Percentiles rank a stretch among this genome's conserved stretches.
These are phyloP conservation scores for Macrostomum lignano DNA, from an alignment of 1,140 invertebrate genomes.

Conservation along the genomic window DNA sequence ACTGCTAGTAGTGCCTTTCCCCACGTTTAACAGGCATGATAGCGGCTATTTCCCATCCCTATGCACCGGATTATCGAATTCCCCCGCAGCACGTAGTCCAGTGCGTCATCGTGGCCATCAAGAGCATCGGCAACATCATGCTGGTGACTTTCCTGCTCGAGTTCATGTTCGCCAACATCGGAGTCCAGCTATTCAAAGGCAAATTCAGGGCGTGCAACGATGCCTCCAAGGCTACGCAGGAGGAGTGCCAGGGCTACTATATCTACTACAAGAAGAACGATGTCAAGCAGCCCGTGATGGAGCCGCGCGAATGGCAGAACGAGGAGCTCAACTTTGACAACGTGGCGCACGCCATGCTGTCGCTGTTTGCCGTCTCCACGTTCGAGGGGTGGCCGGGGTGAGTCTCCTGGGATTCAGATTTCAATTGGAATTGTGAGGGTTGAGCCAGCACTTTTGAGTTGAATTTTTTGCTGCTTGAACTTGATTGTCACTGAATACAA, in stretches of 20 bases:
- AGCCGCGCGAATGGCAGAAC: conserved; percentile 46
- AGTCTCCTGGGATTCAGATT: conserved; percentile 19
- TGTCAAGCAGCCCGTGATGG: conserved; percentile 40
- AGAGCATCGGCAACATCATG: conserved; percentile 29
- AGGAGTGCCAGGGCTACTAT: conserved; percentile 36
- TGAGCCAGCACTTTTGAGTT: too few relatives aligned
- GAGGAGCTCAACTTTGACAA: conserved; percentile 90
- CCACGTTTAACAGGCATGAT: too few relatives aligned
- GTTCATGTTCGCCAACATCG: conserved; percentile 99
- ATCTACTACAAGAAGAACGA: conserved; percentile 57
- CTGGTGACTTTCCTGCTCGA: conserved; percentile 71
- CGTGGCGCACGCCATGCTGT: conserved; percentile 83
- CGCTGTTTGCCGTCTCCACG: conserved; percentile 91
- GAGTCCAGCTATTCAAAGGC: conserved; percentile 90
- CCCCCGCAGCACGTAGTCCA: conserved; percentile 12
- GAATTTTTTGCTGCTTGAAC: too few relatives aligned
- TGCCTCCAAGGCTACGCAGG: conserved; percentile 24
- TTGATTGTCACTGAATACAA: too few relatives aligned
- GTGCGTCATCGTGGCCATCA: conserved; percentile 29
- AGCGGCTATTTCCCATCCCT: too few relatives aligned
- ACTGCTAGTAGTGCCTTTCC: too few relatives aligned
- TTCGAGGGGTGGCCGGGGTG: conserved; percentile 95
- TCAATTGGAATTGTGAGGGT: conserved; percentile 2
- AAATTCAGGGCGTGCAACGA: conserved; percentile 30
- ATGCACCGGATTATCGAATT: too few relatives aligned